Base-by-base conservation (phyloP, 2,888 invertebrate species). In the Allolobophora icterica region DNA sequence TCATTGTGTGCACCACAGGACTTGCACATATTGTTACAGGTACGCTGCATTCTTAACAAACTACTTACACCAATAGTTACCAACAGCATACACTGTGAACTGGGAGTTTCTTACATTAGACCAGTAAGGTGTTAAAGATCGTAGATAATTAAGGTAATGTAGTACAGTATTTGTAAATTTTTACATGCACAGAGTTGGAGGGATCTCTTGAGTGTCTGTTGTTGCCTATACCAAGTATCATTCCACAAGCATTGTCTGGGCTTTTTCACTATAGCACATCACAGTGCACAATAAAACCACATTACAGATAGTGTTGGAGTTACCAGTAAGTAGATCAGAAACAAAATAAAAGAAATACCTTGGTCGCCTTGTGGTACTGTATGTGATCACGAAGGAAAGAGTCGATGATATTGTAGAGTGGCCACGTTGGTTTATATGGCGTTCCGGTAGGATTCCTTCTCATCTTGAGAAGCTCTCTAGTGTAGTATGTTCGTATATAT, bases 371-470 rank as follows among this genome's bases (percentile, higher is more conserved):
- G 34, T 38, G 34, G 19, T 87, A 38, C 87, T 87, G 87, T 38
- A 87, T 38, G 24, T 87, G 87, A 38, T 87, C 87, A 34, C 87
- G 38, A 87, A 87, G 87, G 35, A 87, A 87, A 0, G 87, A 87
- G 38, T 87, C 38, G 34, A 87, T 34, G 19, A 87, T 35, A 35
- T 87, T 87, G 38, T 35, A 87, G 34, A 87, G 87, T 38, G 87
- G 87, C 87, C 87, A 87, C 2, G 21, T 34, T 17, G 87, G 38
- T 87, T 87, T 87, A 33, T 87, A 35, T 87, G 19, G 34, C 38
- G 35, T 38, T 34, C 38, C 87, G 6, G 34, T 34, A 38, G 87
- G 17, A 35, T 34, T 87, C 35, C 38, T 87, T 71, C n/a, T 71
- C 87, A 87, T 34, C 38, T 87, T 87, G 15, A 35, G 87, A 24